Evolutionary conservation across 2,797 vertebrate species (phyloP).

Genomic region (Tokudaia muenninki): DNA sequence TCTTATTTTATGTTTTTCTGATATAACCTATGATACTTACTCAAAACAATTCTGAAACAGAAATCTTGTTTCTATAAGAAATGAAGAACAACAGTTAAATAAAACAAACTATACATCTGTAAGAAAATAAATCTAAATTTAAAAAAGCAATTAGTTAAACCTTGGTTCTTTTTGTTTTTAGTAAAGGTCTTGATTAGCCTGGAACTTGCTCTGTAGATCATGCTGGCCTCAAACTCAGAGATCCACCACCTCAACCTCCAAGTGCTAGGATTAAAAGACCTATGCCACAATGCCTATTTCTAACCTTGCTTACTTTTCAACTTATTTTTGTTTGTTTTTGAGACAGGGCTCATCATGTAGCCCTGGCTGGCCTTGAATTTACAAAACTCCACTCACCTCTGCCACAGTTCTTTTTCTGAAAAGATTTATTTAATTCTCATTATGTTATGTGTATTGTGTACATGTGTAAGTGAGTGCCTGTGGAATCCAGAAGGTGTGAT

Average conservation of each 20-base stretch:
- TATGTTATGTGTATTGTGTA: background rate
- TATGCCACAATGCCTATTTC: background rate
- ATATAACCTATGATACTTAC: slow-evolving; percentile 46
- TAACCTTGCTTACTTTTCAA: background rate
- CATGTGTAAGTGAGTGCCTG: background rate
- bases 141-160: slow-evolving; percentile 17
- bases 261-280: background rate
- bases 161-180: slow-evolving; percentile 20
- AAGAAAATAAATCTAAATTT: slow-evolving; percentile 30
- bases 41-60: slow-evolving; percentile 18
- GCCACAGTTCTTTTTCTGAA: background rate
- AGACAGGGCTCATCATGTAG: no score
- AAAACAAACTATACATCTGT: slow-evolving; percentile 29
- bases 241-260: background rate
- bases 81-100: slow-evolving; percentile 13
- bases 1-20: slow-evolving; percentile 55
- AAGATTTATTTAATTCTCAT: background rate
- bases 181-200: background rate
- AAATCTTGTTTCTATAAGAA: slow-evolving; percentile 28
- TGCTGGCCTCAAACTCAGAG: background rate
- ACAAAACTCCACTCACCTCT: background rate
- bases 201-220: background rate
- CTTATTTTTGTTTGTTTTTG: background rate
- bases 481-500: background rate
- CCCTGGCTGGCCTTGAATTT: background rate